Conservation (phyloP, 2,888 invertebrate species). For the Tuta absoluta region DNA sequence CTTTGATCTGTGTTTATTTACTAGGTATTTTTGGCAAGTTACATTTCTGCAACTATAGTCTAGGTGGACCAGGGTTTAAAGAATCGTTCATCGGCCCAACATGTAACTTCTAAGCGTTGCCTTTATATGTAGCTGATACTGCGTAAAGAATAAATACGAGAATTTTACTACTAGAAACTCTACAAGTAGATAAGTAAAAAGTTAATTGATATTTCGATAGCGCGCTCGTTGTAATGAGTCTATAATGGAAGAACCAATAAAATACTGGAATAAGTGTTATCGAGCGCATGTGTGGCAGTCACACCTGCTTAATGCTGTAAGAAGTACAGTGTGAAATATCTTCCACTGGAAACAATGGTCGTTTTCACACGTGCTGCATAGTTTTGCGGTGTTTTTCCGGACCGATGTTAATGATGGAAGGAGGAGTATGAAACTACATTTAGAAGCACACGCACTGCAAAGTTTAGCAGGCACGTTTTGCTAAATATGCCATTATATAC, state of each 20-base stretch:
- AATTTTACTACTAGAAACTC: background rate
- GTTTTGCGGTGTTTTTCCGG: no score
- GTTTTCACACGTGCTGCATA: no score
- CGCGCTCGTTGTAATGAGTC: slow-evolving; percentile 3
- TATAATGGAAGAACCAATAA: slow-evolving; percentile 10
- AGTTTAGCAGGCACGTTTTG: no score
- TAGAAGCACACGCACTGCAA: no score
- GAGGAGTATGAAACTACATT: no score
- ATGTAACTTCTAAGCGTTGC: background rate
- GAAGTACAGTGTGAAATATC: slow-evolving; percentile 31
- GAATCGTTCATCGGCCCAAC: no score
- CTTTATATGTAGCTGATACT: background rate
- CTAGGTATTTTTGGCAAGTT: no score
- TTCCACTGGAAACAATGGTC: slow-evolving; percentile 29
- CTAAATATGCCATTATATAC: no score
- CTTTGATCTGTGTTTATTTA: no score
- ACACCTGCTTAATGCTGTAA: slow-evolving; percentile 35
- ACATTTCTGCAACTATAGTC: no score
- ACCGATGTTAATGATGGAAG: no score
- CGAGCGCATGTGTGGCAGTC: slow-evolving; percentile 21
- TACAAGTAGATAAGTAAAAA: slow-evolving; percentile 3
- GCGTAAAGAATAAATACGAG: background rate
- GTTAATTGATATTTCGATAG: slow-evolving; percentile 19
- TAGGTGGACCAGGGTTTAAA: no score
- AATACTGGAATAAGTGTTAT: slow-evolving; percentile 14